phyloP scores from a whole-genome alignment of 35 echinoderm and acorn worm genomes.

The Heliocidaris erythrogramma region DNA sequence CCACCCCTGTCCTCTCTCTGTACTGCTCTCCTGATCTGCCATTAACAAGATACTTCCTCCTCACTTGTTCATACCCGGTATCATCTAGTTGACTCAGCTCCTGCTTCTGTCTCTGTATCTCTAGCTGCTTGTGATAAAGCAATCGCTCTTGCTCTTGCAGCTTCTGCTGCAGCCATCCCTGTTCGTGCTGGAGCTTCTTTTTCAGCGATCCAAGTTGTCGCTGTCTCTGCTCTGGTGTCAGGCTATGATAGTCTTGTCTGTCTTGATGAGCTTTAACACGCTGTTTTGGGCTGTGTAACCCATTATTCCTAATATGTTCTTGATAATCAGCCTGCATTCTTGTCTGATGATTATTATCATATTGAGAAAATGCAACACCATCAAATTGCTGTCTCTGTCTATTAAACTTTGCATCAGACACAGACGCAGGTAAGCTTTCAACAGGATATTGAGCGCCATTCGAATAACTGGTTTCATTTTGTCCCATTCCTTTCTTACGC shows the following conservation, averaged over 20 bases:
- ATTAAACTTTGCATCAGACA: too few relatives aligned
- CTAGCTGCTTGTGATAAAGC: constrained; percentile 12
- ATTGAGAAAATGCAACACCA: too few relatives aligned
- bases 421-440: too few relatives aligned
- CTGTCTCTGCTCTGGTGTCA: constrained; percentile 18
- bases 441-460: neutral
- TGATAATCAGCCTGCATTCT: neutral
- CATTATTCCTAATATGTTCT: neutral
- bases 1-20: neutral
- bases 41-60: neutral
- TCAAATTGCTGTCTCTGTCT: too few relatives aligned
- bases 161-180: constrained; percentile 41
- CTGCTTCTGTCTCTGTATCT: constrained; percentile 25
- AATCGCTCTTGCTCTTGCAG: constrained; percentile 14
- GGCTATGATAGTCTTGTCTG: neutral
- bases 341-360: too few relatives aligned
- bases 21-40: neutral
- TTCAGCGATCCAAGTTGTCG: neutral
- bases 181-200: constrained; percentile 32
- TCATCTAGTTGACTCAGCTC: neutral
- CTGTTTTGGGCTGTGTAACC: neutral
- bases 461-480: neutral
- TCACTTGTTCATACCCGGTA: neutral
- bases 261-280: neutral
- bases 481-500: neutral